phyloP scores from a whole-genome alignment of 2,888 invertebrate species.

The Morpho helenor region DNA sequence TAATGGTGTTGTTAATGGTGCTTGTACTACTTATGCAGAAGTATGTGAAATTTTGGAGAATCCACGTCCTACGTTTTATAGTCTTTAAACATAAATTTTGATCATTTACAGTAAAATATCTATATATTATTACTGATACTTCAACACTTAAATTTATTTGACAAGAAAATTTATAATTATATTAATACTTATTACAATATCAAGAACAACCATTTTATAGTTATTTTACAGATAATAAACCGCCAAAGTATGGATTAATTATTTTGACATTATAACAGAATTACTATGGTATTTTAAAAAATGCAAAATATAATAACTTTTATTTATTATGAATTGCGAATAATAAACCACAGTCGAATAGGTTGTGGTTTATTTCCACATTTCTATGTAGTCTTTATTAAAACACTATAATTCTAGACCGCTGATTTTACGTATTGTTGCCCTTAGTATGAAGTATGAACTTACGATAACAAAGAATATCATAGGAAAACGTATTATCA shows the following conservation, averaged over 20 bases:
- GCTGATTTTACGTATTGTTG: not conserved
- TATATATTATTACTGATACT: slow-evolving; percentile 1
- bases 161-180: slow-evolving; percentile 9
- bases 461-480: too few relatives aligned
- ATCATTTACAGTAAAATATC: too few relatives aligned
- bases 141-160: slow-evolving; percentile 7
- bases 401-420: not conserved
- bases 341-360: too few relatives aligned
- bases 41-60: too few relatives aligned
- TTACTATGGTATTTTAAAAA: slow-evolving; percentile 5
- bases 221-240: slow-evolving; percentile 7
- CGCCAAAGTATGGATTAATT: slow-evolving; percentile 11
- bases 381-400: not conserved
- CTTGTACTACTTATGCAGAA: too few relatives aligned
- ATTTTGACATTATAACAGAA: slow-evolving; percentile 7
- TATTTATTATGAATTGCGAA: slow-evolving; percentile 5
- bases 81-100: too few relatives aligned
- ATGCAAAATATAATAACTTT: slow-evolving; percentile 2
- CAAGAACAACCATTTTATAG: slow-evolving; percentile 7
- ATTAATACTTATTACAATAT: slow-evolving; percentile 5
- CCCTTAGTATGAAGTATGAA: too few relatives aligned
- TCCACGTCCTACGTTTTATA: too few relatives aligned
- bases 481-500: too few relatives aligned
- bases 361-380: too few relatives aligned
- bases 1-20: too few relatives aligned